These are phyloP conservation scores for Coenobita brevimanus DNA, from an alignment of 1,140 invertebrate species.

Conservation along the genomic window DNA sequence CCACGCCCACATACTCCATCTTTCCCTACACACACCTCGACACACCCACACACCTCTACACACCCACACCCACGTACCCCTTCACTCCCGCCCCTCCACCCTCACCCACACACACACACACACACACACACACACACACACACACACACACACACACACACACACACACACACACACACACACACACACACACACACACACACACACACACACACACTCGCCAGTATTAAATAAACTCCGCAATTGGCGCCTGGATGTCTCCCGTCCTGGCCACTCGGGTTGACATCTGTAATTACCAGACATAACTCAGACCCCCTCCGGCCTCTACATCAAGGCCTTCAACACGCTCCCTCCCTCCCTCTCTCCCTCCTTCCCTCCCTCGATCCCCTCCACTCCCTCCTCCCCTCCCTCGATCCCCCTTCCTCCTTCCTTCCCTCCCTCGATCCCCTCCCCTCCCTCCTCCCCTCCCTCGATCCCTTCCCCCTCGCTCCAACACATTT, in stretches of 20 bases:
- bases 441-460: background rate
- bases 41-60: no score
- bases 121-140: background rate
- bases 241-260: conserved; percentile 21
- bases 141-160: background rate
- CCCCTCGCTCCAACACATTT: no score
- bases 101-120: background rate
- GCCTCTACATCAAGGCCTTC: background rate
- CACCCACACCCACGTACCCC: no score
- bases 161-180: background rate
- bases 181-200: background rate
- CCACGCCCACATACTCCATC: background rate
- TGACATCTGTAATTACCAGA: conserved; percentile 42
- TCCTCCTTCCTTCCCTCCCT: background rate
- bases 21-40: background rate
- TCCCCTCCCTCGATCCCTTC: no score
- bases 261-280: background rate
- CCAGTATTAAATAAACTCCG: conserved; percentile 9
- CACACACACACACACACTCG: background rate
- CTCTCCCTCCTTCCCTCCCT: background rate
- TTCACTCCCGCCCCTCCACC: no score
- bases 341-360: background rate
- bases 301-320: conserved; percentile 2
- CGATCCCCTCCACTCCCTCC: background rate
- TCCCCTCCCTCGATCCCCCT: no score